Base-by-base conservation (phyloP, 2,888 invertebrate species). In the Ophraella communa region DNA sequence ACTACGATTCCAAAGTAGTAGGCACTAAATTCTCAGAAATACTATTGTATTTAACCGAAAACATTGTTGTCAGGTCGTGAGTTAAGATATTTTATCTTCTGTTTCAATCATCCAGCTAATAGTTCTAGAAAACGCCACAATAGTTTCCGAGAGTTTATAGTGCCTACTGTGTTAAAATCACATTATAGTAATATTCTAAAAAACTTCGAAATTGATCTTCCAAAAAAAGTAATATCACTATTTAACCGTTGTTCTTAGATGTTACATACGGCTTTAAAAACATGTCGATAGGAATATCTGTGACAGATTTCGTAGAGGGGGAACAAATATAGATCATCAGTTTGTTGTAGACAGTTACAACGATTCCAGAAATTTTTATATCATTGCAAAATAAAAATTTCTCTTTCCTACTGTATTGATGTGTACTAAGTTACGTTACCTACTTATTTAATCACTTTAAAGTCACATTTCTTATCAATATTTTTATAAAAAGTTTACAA, bases 271-370 rank as follows among this genome's bases (percentile, higher is more conserved):
- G 45, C 45, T 45, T 45, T 45, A 10, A 21, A 21, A 45, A 20
- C 11, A 45, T 21, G 21, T 21, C 10, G 45, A 51, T 65, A 63
- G 56, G 54, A 49, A 57, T 56, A 62, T 65, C 57, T 42, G 55
- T 58, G 49, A 51, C 27, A 53, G 11, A 61, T 63, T 51, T 59
- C 62, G 65, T 68, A 59, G 77, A 74, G 76, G 75, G 73, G 78
- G 78, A 76, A 74, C 66, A 71, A 61, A 53, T 52, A 68, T 68
- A 68, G 65, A 53, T 61, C n/a, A n/a, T n/a, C 52, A 67, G 51
- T 67, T 65, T 67, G 62, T 56, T 62, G 11, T 57, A 21, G 45
- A 10, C 18, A 45, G 2, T 11, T 4, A 21, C 45, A n/a, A 21
- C 58, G 42, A 20, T 63, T 66, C 49, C 62, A 63, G 20, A 45